phyloP scores from a whole-genome alignment of 2,113 vertebrate species.

The Sus scrofa region T2T-Sscrofa CM000830.6:33878501-33879000 shows the following conservation, averaged over 20 bases:
- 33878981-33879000: slow-evolving; percentile 60
- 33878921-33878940: slow-evolving; percentile 68
- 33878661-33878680: not conserved
- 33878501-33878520: not conserved
- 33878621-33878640: not conserved
- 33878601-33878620: not conserved
- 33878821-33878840: slow-evolving; percentile 51
- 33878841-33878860: slow-evolving; percentile 12
- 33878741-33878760: slow-evolving; percentile 56
- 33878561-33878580: not conserved
- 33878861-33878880: slow-evolving; percentile 38
- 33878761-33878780: slow-evolving; percentile 71
- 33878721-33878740: slow-evolving; percentile 44
- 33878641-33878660: not conserved
- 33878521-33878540: not conserved
- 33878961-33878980: slow-evolving; percentile 10
- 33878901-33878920: slow-evolving; percentile 61
- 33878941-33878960: slow-evolving; percentile 46
- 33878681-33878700: slow-evolving; percentile 22
- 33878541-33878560: not conserved
- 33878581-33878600: not conserved
- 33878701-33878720: slow-evolving; percentile 49
- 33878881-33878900: not conserved
- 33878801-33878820: slow-evolving; percentile 52
- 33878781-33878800: slow-evolving; percentile 75